Conservation (phyloP, 2,113 vertebrate genomes). For the Brachypteracias leptosomus region DNA sequence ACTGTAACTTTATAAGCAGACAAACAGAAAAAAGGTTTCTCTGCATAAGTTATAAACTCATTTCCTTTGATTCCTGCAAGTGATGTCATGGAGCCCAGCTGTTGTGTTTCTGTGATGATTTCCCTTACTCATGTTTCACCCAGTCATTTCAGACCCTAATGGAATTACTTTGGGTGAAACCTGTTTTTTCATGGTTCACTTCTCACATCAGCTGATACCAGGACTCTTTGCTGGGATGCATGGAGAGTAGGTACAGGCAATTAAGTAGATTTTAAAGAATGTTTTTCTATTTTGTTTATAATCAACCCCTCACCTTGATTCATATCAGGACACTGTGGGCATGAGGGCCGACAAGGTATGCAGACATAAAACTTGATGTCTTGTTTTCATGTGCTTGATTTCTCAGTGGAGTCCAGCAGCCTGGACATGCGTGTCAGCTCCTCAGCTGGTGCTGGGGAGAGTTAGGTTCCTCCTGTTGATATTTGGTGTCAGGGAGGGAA, state of each 20-base stretch:
- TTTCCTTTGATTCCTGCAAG: slow-evolving; percentile 71
- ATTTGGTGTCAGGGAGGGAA: background rate
- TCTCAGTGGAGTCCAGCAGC: background rate
- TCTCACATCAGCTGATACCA: slow-evolving; percentile 70
- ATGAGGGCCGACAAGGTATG: background rate
- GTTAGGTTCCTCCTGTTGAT: background rate
- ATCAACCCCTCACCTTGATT: fast-evolving
- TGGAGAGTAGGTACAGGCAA: background rate
- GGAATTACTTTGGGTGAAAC: slow-evolving; percentile 71
- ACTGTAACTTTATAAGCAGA: slow-evolving; percentile 55
- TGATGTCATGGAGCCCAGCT: slow-evolving; percentile 82
- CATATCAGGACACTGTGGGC: background rate
- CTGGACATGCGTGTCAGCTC: background rate
- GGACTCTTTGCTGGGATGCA: background rate
- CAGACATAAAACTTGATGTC: background rate
- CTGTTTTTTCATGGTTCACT: slow-evolving; percentile 65
- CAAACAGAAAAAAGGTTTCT: slow-evolving; percentile 59
- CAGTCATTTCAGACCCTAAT: slow-evolving; percentile 74
- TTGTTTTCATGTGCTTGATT: background rate
- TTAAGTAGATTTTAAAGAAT: background rate
- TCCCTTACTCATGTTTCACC: slow-evolving; percentile 76
- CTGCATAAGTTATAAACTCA: slow-evolving; percentile 68
- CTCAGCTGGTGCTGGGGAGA: background rate
- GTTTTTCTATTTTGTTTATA: background rate
- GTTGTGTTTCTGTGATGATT: slow-evolving; percentile 68